Percentiles rank a stretch among this genome's conserved stretches.
Evolutionary conservation across 2,888 invertebrate species (phyloP).

Genomic region (Iphiclides podalirius): DNA sequence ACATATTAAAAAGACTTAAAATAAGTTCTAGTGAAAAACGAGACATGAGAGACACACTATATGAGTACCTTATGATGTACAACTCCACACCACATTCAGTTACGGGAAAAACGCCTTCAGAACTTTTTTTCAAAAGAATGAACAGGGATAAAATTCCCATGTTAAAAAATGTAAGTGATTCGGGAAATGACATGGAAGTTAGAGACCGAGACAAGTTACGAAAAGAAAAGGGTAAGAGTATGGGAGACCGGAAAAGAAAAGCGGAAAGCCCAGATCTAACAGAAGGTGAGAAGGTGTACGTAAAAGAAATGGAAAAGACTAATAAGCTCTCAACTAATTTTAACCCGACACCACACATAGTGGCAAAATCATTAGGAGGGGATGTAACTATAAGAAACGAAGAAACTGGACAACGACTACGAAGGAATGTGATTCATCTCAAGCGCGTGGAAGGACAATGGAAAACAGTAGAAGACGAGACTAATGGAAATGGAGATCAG

Average conservation of each 20-base stretch:
- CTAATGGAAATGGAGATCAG: too few species aligned
- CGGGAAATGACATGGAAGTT: slow-evolving; percentile 18
- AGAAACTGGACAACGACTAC: slow-evolving; percentile 19
- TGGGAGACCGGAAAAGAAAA: slow-evolving; percentile 20
- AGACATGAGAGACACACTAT: slow-evolving; percentile 33
- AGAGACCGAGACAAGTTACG: slow-evolving; percentile 18
- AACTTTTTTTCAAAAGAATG: too few species aligned
- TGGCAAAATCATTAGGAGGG: slow-evolving; percentile 9
- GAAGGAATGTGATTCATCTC: slow-evolving; percentile 21
- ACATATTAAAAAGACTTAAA: slow-evolving; percentile 19
- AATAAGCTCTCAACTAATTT: slow-evolving; percentile 25
- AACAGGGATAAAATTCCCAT: not conserved
- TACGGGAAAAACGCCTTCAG: slow-evolving; percentile 35
- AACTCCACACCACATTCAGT: slow-evolving; percentile 33
- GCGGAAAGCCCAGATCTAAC: slow-evolving; percentile 9
- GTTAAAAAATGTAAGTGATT: slow-evolving; percentile 17
- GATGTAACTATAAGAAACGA: slow-evolving; percentile 15
- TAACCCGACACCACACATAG: slow-evolving; percentile 9
- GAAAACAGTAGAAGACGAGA: not conserved
- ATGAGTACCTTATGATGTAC: slow-evolving; percentile 23
- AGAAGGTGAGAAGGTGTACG: slow-evolving; percentile 25
- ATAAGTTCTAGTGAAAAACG: slow-evolving; percentile 25
- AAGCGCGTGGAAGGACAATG: slow-evolving; percentile 18
- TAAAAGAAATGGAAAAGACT: slow-evolving; percentile 21
- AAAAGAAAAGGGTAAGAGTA: slow-evolving; percentile 24